Evolutionary conservation across 2,113 vertebrate species (phyloP).

Genomic region (Dipodomys spectabilis): DNA sequence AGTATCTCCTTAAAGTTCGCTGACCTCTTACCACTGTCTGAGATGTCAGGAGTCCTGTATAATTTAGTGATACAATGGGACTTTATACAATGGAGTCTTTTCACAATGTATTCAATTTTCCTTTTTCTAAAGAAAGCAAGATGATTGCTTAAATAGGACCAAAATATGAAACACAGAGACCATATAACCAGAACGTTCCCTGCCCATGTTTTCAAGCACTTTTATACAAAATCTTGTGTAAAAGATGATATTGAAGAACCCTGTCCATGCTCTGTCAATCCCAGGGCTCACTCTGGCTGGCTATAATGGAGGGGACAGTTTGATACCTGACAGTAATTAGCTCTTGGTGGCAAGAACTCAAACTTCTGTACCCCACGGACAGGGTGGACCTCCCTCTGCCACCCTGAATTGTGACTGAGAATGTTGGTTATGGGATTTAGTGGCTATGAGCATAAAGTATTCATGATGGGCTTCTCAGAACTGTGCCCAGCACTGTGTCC

Average conservation of each 20-base stretch:
- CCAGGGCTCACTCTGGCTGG: not conserved
- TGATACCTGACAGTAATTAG: accelerated
- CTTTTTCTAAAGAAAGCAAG: not conserved
- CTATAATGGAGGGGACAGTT: not conserved
- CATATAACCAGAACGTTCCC: not conserved
- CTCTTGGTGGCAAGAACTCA: not conserved
- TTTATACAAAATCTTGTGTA: not conserved
- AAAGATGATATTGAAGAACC: not conserved
- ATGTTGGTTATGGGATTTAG: not conserved
- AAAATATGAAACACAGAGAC: not conserved
- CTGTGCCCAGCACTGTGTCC: too few relatives aligned
- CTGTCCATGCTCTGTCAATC: not conserved
- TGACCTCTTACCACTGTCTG: not conserved
- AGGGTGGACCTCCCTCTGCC: not conserved
- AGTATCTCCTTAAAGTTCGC: not conserved
- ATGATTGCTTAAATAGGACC: not conserved
- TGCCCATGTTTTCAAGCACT: not conserved
- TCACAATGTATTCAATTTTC: not conserved
- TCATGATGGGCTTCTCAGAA: too few relatives aligned
- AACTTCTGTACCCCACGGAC: not conserved
- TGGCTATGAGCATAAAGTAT: not conserved
- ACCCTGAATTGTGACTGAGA: not conserved
- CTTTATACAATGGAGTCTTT: not conserved
- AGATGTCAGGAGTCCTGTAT: too few relatives aligned
- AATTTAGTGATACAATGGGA: not conserved